Base-by-base conservation (phyloP, 2,888 invertebrate genomes). In the Drosophila gaucha region DNA sequence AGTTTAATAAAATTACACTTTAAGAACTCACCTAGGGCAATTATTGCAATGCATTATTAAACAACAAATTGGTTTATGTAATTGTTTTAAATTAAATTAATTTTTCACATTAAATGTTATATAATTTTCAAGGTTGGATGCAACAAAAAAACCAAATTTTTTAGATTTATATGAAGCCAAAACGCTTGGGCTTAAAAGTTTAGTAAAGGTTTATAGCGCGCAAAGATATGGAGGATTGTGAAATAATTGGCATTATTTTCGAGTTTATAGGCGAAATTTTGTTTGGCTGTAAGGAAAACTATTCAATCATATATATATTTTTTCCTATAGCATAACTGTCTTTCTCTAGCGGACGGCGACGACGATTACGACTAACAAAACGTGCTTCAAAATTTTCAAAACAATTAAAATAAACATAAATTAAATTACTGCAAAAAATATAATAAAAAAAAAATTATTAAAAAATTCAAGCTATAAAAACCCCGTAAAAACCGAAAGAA, bases 181-280 rank as follows among this genome's bases (percentile, higher is more conserved):
- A n/a, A 5, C 2, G 10, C 6, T 18, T 38, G 0, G 6, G 5
- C 6, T 22, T 2, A 12, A 8, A 26, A 8, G 5, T 50, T 66
- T 43, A 75, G 65, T 67, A 8, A 28, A 30, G 3, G n/a, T 49
- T 10, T 24, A 26, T 14, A 50, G 31, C 26, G 41, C 38, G 28
- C 70, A 26, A 20, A 18, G n/a, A 9, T 52, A 87, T 87, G 86
- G 78, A 87, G 52, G 58, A 86, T 39, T 87, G 87, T 24, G 88
- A 88, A 59, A 63, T 83, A 28, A 41, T 88, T 47, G 83, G 74
- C 8, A 67, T 88, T 28, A 51, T 80, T 33, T 54, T 86, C 1
- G 72, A 72, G 4, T 79, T 85, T 22, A 74, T 86, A 26, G 52
- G 66, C 5, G 77, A 78, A 0, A 47, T 86, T 3, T 12, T 88